These are phyloP conservation scores for Polyommatus iphigenia DNA, from an alignment of 2,888 invertebrate species.

Conservation along the genomic window DNA sequence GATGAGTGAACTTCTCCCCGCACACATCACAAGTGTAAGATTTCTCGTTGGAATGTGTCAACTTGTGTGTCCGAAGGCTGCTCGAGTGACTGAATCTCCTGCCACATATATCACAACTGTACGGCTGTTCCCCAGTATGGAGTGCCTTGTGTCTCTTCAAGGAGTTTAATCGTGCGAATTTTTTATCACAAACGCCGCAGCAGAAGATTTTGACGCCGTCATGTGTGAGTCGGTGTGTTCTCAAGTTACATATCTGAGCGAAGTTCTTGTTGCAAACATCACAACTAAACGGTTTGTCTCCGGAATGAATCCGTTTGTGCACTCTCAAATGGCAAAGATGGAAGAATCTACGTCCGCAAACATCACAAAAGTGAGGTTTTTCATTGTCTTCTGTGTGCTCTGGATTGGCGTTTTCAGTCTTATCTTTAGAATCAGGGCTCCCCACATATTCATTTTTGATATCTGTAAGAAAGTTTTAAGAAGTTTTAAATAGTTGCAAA, in stretches of 20 bases:
- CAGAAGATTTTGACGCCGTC: background rate
- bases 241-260: background rate
- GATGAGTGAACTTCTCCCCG: background rate
- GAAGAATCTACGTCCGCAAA: background rate
- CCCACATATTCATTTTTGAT: background rate
- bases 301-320: background rate
- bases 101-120: background rate
- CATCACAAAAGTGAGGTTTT: background rate
- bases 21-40: background rate
- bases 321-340: background rate
- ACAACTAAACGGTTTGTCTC: background rate
- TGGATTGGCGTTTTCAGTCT: background rate
- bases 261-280: background rate
- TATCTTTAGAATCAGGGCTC: background rate
- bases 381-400: background rate
- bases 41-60: background rate
- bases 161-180: background rate
- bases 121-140: background rate
- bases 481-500: background rate
- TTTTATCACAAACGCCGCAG: background rate
- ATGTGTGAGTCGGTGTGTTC: background rate
- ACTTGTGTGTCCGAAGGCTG: background rate
- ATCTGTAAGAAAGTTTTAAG: background rate
- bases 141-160: slow-evolving; percentile 2
- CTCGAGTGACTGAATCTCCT: background rate